Evolutionary conservation across 2,797 vertebrate genomes (phyloP).

Genomic region (Rhadinocentrus ornatus): DNA sequence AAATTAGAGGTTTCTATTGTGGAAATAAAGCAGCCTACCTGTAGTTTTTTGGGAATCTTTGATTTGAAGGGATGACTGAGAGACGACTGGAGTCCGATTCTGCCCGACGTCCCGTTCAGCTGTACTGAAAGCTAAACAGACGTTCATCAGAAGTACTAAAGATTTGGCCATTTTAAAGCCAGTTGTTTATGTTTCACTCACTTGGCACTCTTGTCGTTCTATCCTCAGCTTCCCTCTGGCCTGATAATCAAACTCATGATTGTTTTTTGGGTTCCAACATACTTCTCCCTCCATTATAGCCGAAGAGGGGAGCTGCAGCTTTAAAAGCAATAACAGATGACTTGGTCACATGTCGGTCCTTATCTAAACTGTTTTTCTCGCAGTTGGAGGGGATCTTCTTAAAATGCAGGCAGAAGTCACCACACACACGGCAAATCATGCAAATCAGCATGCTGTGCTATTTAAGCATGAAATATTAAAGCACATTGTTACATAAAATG

Average conservation of each 20-base stretch:
- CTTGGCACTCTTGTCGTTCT: slow-evolving; percentile 79
- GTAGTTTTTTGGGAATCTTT: slow-evolving; percentile 70
- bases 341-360: slow-evolving; percentile 18
- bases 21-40: slow-evolving; percentile 64
- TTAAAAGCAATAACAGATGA: slow-evolving; percentile 59
- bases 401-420: slow-evolving; percentile 5
- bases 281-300: slow-evolving; percentile 79
- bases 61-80: slow-evolving; percentile 75
- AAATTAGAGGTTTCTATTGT: background rate
- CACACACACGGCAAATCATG: background rate
- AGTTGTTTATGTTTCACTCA: slow-evolving; percentile 57
- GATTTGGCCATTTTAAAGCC: slow-evolving; percentile 4
- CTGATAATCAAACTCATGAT: slow-evolving; percentile 73
- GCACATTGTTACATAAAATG: background rate
- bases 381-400: slow-evolving; percentile 11
- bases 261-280: slow-evolving; percentile 66
- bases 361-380: slow-evolving; percentile 27
- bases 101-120: slow-evolving; percentile 73
- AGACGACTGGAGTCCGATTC: slow-evolving; percentile 65
- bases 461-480: background rate
- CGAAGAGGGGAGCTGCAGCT: slow-evolving; percentile 83
- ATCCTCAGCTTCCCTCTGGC: slow-evolving; percentile 71
- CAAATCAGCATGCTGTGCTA: background rate
- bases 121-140: slow-evolving; percentile 68
- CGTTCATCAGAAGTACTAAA: slow-evolving; percentile 9